A percentile compares a stretch with the other conserved stretches of the same genome.
These are phyloP conservation scores for Rhamnusium bicolor DNA, from an alignment of 2,888 invertebrate genomes.

Conservation along the genomic window DNA sequence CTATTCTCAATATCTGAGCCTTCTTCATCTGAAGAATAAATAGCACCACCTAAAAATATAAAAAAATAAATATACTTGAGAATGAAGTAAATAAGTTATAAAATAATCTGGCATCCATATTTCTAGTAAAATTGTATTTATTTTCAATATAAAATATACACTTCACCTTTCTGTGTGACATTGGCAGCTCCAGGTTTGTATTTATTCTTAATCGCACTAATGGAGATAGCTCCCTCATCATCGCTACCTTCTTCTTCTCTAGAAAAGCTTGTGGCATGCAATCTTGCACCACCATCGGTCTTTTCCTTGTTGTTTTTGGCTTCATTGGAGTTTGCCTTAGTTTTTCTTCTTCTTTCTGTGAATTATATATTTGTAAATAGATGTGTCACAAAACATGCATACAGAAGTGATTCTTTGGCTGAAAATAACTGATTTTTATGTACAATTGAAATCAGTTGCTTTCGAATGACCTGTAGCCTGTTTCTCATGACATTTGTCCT, in stretches of 20 bases:
- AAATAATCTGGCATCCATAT: neutral
- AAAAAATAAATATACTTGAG: conserved; percentile 18
- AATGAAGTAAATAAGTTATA: conserved; percentile 11
- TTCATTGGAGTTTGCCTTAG: conserved; percentile 89
- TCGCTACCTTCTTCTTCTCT: conserved; percentile 91
- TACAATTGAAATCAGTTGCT: too few species aligned
- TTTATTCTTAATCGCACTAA: conserved; percentile 95
- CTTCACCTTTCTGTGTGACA: conserved; percentile 68
- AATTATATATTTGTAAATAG: too few species aligned
- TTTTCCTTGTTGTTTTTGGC: conserved; percentile 70
- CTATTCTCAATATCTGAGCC: conserved; percentile 87
- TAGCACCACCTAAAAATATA: conserved; percentile 72
- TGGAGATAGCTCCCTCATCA: conserved; percentile 92
- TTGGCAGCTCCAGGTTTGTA: conserved; percentile 80
- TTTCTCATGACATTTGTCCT: too few species aligned
- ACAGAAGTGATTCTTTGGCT: too few species aligned
- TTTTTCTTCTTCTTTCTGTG: conserved; percentile 96
- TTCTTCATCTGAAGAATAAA: conserved; percentile 92
- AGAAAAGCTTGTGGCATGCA: conserved; percentile 68
- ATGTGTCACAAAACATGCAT: too few species aligned
- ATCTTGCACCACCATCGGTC: conserved; percentile 63
- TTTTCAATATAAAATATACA: neutral
- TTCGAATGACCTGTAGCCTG: too few species aligned
- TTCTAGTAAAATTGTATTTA: too few species aligned
- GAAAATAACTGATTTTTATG: too few species aligned